Conservation (phyloP, 2,797 vertebrate genomes). For the Chaunax sp. region DNA sequence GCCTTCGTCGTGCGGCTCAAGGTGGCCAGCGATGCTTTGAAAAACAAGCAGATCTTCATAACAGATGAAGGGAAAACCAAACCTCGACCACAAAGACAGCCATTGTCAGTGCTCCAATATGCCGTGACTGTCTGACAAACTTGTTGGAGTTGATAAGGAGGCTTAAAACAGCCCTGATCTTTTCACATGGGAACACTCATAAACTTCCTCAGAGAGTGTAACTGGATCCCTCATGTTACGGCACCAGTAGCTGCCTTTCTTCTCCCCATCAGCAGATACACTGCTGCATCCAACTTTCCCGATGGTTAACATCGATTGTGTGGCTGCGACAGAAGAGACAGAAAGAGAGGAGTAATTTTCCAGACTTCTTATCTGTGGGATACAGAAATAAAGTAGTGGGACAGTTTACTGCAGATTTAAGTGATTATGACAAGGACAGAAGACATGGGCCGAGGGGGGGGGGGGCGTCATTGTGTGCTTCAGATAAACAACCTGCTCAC, state of each 20-base stretch:
- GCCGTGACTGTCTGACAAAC: slow-evolving; percentile 85
- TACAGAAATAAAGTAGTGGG: slow-evolving; percentile 74
- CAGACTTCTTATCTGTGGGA: slow-evolving; percentile 65
- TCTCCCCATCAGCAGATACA: slow-evolving; percentile 63
- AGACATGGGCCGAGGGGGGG: slow-evolving; percentile 58
- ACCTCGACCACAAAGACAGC: slow-evolving; percentile 74
- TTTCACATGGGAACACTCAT: slow-evolving; percentile 67
- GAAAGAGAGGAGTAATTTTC: slow-evolving; percentile 47
- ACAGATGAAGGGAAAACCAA: slow-evolving; percentile 65
- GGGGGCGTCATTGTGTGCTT: slow-evolving; percentile 64
- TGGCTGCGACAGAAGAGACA: slow-evolving; percentile 17
- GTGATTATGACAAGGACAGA: slow-evolving; percentile 72
- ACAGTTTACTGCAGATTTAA: slow-evolving; percentile 79
- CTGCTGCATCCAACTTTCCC: slow-evolving; percentile 43
- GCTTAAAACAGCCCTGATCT: slow-evolving; percentile 72
- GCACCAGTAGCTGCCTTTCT: slow-evolving; percentile 64
- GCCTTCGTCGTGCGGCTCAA: slow-evolving; percentile 59
- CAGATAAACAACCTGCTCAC: slow-evolving; percentile 82
- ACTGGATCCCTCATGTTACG: slow-evolving; percentile 79
- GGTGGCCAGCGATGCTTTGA: slow-evolving; percentile 76
- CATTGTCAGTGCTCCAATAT: slow-evolving; percentile 83
- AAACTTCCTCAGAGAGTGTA: slow-evolving; percentile 72
- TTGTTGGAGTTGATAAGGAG: slow-evolving; percentile 78
- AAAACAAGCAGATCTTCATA: slow-evolving; percentile 76
- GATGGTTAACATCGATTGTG: slow-evolving; percentile 60